Percentiles rank a stretch among this genome's conserved stretches.
These are phyloP conservation scores for Trichomycterus rosablanca DNA, from an alignment of 2,113 vertebrate genomes.

Conservation along the genomic window DNA sequence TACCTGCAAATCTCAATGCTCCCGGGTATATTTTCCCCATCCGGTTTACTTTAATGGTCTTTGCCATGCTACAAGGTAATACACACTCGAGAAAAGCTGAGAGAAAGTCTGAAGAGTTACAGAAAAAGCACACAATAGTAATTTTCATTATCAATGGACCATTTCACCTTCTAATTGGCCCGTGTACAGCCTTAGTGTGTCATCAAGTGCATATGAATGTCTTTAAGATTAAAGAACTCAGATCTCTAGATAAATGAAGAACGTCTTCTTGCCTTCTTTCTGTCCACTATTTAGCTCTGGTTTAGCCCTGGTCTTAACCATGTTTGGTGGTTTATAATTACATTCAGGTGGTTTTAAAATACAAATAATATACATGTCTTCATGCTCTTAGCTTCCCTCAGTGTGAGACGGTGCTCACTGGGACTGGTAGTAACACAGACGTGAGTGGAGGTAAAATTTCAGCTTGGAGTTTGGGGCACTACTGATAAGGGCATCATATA, in stretches of 20 bases:
- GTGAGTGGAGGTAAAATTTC: no score
- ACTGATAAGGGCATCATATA: no score
- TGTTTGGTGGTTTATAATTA: conserved; percentile 29
- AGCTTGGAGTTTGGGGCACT: no score
- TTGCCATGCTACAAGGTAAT: conserved; percentile 8
- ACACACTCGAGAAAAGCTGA: not conserved
- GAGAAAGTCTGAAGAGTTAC: not conserved
- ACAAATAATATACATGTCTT: not conserved
- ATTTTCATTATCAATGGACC: conserved; percentile 15
- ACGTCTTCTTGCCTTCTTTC: no score
- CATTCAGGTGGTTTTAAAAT: no score
- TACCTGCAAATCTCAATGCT: no score
- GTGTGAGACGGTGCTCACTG: not conserved
- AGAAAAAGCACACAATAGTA: conserved; percentile 1
- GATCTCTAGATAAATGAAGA: no score
- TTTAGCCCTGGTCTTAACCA: no score
- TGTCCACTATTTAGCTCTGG: no score
- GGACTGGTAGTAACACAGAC: not conserved
- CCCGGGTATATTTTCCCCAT: no score
- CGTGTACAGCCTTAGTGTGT: conserved; percentile 21
- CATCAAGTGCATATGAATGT: conserved; percentile 1
- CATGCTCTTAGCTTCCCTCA: not conserved
- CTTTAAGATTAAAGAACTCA: conserved; percentile 6
- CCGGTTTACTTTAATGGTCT: no score
- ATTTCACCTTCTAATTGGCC: conserved; percentile 17